Evolutionary conservation across 2,797 vertebrate species (phyloP), one percentile per base, ranked within the genome.

Genomic region (Emydoidea blandingii): DNA sequence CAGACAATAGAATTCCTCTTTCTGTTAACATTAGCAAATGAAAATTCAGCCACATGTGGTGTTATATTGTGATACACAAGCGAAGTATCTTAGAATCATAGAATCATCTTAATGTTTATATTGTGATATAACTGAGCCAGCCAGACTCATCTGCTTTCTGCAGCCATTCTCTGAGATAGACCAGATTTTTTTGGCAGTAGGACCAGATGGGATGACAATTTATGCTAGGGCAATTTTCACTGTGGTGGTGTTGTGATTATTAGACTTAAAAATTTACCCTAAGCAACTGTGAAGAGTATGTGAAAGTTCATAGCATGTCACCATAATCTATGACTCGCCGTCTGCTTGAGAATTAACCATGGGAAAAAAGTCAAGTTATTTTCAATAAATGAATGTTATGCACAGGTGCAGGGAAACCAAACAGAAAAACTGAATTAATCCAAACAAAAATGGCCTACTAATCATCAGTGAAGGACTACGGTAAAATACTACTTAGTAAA

Each of bases 31-130:
- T 49, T 47, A 87, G 82, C 19, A 79, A 83, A 27, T 34, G 95
- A 84, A 94, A 79, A 11, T 50, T 50, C 65, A 25, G 18, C 44
- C 80, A 57, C 0, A 0, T 25, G 62, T 72, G n/a, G 80, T 89
- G 56, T 87, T 78, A 47, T 31, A 31, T 49, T 78, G 25, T 78
- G 74, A 49, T 27, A 18, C 8, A 49, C 14, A 29, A 14, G 7
- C 59, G 27, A 91, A 37, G 31, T 83, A 88, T 23, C 85, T 50
- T 50, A 50, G 50, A 50, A 50, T 50, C 50, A 50, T 50, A 50
- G 50, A 50, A 50, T 50, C 50, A 16, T 50, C 50, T 5, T 41
- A 84, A 52, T 11, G 53, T 14, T 91, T 47, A 94, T 90, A 3
- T 12, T 80, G 25, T 10, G 27, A 50, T 34, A 72, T 41, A 87